These are phyloP conservation scores for Chromis chromis DNA, from an alignment of 2,797 vertebrate genomes.

Conservation along the genomic window DNA sequence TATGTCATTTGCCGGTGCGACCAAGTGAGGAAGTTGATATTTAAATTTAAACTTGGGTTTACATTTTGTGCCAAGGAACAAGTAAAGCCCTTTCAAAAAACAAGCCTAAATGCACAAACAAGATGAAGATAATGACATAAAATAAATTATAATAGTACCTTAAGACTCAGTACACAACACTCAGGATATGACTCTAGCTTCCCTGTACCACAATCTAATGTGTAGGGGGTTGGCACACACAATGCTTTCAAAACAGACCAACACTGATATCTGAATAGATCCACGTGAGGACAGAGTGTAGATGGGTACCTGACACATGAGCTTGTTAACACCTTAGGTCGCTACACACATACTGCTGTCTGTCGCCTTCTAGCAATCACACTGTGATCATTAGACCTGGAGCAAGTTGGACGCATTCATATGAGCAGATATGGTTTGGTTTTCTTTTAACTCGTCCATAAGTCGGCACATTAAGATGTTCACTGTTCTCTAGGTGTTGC, in stretches of 20 bases:
- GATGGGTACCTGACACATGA: not conserved
- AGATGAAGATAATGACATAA: not conserved
- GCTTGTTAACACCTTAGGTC: constrained; percentile 33
- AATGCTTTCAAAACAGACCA: not conserved
- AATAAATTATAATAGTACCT: not conserved
- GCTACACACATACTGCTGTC: constrained; percentile 8
- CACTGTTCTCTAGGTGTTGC: constrained; percentile 18
- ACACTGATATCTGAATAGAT: not conserved
- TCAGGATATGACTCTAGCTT: not conserved
- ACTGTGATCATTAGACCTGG: constrained; percentile 6
- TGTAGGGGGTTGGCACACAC: not conserved
- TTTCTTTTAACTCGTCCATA: not conserved
- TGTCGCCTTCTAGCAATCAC: constrained; percentile 28
- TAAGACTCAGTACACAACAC: not conserved
- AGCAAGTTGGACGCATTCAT: not conserved
- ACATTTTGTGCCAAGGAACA: too few relatives aligned
- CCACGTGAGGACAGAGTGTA: not conserved
- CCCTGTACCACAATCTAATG: too few relatives aligned
- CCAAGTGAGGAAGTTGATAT: too few relatives aligned
- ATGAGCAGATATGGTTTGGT: not conserved
- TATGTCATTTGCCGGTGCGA: too few relatives aligned
- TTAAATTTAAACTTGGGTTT: too few relatives aligned
- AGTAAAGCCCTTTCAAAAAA: too few relatives aligned
- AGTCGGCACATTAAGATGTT: not conserved
- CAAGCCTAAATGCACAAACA: too few relatives aligned